Base-by-base conservation (phyloP, 1,140 invertebrate species). In the Eumaeus atala region DNA sequence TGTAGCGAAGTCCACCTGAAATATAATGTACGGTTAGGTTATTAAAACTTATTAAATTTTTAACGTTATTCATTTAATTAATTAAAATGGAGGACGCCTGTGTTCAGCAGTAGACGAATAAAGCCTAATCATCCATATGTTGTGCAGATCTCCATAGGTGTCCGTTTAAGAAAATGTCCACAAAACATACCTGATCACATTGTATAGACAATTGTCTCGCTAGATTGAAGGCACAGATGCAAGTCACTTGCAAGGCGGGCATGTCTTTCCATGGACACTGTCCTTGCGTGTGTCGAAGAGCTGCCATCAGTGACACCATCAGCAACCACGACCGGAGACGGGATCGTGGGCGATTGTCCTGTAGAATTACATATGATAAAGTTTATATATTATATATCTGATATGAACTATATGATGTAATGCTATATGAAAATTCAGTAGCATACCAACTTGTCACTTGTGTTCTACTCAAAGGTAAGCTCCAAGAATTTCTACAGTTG, bases 231-330 rank as follows among this genome's bases (percentile, higher is more conserved):
- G 95, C 94, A 77, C 96, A 98, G 34, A 96, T 91, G 79, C 96
- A 98, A 9, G 95, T 91, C n/a, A 92, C 91, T 68, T 95, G 94
- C 40, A 97, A 89, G 7, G 89, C 81, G 14, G 91, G 85, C 60
- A 91, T 89, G 28, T 91, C 87, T 57, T 93, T 92, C 96, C 96
- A 97, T 0, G 96, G 96, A 82, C 96, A 97, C 73, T 95, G 93
- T 2, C 90, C 92, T 35, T 55, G 56, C 7, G 67, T 60, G 28
- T 48, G 52, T 37, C 59, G 64, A 53, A 72, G 35, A 51, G 56
- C 44, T 21, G 57, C 55, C 48, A 67, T 51, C 21, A 78, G 50
- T 11, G 81, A 35, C 28, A 74, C 51, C 28, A 61, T 53, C 44
- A 59, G 51, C 55, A 68, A 44, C 65, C 68, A 72, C 44, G 53